Percentiles rank a stretch among this genome's conserved stretches.
Evolutionary conservation across 2,113 vertebrate species (phyloP).

Genomic region (Neogale vison): DNA sequence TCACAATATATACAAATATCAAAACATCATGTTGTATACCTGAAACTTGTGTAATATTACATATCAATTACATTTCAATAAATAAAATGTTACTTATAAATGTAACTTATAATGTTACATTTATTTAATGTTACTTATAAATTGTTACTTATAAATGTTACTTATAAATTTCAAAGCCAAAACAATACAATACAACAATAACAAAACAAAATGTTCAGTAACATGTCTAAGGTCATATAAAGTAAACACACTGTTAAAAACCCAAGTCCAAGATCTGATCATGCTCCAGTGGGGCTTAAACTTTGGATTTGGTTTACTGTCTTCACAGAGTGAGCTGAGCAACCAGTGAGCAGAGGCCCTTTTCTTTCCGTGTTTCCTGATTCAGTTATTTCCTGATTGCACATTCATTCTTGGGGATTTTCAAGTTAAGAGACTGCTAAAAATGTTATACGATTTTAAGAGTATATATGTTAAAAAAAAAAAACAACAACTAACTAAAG

Average conservation of each 20-base stretch:
- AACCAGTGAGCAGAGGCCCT: accelerated
- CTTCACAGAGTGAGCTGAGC: neutral
- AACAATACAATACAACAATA: neutral
- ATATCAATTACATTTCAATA: neutral
- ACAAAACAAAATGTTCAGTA: neutral
- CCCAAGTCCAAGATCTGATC: neutral
- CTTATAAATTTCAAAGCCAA: neutral
- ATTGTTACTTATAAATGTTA: neutral
- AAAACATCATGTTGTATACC: neutral
- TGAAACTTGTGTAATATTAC: neutral
- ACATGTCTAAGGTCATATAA: neutral
- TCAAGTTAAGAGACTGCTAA: neutral
- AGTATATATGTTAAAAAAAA: neutral
- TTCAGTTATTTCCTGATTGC: neutral
- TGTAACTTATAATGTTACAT: too few species aligned
- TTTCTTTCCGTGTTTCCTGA: neutral
- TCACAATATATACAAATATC: neutral
- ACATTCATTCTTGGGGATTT: neutral
- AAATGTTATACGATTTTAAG: neutral
- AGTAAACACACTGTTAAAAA: neutral
- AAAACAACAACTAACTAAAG: too few species aligned
- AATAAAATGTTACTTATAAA: neutral
- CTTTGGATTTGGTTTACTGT: neutral
- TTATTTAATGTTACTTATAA: too few species aligned
- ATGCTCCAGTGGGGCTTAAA: neutral